Evolutionary conservation across 1,140 invertebrate species (phyloP).

Genomic region (Pogonognathellus flavescens): DNA sequence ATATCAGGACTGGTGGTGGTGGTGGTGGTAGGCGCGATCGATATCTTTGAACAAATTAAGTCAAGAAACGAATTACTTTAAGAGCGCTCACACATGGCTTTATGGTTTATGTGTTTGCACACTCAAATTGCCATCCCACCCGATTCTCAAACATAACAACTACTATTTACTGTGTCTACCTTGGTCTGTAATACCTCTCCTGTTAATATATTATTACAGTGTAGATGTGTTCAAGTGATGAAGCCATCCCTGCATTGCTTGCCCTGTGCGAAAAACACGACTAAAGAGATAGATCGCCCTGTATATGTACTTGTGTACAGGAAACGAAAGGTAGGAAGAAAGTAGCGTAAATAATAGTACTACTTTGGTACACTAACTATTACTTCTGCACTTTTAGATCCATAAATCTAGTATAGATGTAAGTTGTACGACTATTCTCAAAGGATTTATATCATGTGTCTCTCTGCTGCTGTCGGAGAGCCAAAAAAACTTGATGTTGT

Average conservation of each 20-base stretch:
- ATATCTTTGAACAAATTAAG: slow-evolving; percentile 59
- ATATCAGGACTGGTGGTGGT: no score
- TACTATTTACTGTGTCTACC: neutral
- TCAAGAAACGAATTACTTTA: slow-evolving; percentile 65
- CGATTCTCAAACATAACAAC: slow-evolving; percentile 65
- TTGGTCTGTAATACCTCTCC: neutral
- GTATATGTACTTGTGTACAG: neutral
- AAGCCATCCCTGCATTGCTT: neutral
- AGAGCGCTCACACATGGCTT: slow-evolving; percentile 58
- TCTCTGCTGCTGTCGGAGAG: slow-evolving; percentile 25
- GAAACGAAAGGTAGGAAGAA: neutral
- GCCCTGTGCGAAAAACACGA: no score
- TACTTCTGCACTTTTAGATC: no score
- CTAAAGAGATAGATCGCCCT: no score
- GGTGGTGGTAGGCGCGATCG: slow-evolving; percentile 11
- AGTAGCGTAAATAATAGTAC: neutral
- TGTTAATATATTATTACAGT: neutral
- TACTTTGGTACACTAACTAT: neutral
- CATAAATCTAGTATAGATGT: no score
- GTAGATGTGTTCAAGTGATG: neutral
- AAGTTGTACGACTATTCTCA: slow-evolving; percentile 11
- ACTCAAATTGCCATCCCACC: slow-evolving; percentile 65
- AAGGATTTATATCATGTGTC: slow-evolving; percentile 5
- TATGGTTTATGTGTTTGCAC: slow-evolving; percentile 60
- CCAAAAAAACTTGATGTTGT: slow-evolving; percentile 48